Evolutionary conservation across 2,113 vertebrate genomes (phyloP), one percentile per base, ranked within the genome.

Genomic region (Lethenteron camtschaticum): DNA sequence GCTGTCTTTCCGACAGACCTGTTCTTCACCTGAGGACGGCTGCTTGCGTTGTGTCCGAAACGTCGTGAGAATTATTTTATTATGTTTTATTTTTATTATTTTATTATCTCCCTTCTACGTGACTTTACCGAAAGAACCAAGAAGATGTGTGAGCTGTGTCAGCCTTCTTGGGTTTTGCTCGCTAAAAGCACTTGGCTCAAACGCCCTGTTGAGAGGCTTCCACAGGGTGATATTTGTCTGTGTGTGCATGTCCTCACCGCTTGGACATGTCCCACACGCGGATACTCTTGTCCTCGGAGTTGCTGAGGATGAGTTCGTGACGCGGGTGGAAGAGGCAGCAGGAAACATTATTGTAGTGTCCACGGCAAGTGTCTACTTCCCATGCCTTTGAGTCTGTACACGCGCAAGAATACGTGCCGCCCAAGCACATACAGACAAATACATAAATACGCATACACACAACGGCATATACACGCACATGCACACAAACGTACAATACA

Each of bases 231-330:
- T 41, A 41, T 41, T 41, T 41, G 41, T 41, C 41, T 41, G 41
- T 41, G 41, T 41, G 41, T 41, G 41, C 41, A 41, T 41, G 41
- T 41, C 16, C 76, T 71, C 69, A 85, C 84, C 83, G 75, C 72
- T 96, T 97, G 66, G 90, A 96, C 90, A 96, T 97, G 58, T 96
- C 92, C 92, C 92, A 96, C 24, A 97, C 92, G 0, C 91, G 81
- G 78, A 97, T 97, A 77, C 92, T 97, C 75, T 97, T 97, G 80
- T 96, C 92, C 75, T 97, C 92, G 0, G 91, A 97, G 78, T 97
- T 97, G 76, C 91, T 96, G 70, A 97, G 86, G 75, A 97, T 96
- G 57, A 97, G 80, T 71, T 97, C 92, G 79, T 97, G 92, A 1
- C 90, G 89, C 0, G 92, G 92, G 74, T 97, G 92, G 75, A 97